Conservation (phyloP, 2,797 vertebrate species). For the Neomorphus geoffroyi region DNA sequence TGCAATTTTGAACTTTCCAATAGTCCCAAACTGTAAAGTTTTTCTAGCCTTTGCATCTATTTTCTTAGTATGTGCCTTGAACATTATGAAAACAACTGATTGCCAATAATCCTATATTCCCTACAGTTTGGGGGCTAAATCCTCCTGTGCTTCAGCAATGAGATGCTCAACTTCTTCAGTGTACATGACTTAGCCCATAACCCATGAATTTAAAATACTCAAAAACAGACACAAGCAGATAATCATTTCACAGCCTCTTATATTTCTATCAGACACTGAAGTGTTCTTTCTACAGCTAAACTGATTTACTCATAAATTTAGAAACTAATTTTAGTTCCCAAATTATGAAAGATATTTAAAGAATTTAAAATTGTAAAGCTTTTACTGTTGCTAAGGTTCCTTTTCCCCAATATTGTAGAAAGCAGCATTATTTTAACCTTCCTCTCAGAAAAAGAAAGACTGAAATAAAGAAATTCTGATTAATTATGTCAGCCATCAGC, state of each 20-base stretch:
- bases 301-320: neutral
- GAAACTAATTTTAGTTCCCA: neutral
- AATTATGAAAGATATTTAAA: neutral
- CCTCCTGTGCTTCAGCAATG: neutral
- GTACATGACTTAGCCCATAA: neutral
- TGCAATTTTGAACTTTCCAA: neutral
- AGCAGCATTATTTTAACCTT: neutral
- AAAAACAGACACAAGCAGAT: neutral
- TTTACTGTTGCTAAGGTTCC: neutral
- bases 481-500: neutral
- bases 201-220: neutral
- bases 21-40: neutral
- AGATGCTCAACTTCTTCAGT: neutral
- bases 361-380: neutral
- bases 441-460: neutral
- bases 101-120: neutral
- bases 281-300: neutral
- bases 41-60: neutral
- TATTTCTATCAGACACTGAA: neutral
- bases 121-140: neutral
- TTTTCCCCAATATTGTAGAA: neutral
- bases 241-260: neutral
- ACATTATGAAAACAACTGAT: neutral
- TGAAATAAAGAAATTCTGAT: neutral
- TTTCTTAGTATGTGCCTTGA: neutral